Evolutionary conservation across 1,140 invertebrate species (phyloP).

Genomic region (Neotoxoptera formosana): DNA sequence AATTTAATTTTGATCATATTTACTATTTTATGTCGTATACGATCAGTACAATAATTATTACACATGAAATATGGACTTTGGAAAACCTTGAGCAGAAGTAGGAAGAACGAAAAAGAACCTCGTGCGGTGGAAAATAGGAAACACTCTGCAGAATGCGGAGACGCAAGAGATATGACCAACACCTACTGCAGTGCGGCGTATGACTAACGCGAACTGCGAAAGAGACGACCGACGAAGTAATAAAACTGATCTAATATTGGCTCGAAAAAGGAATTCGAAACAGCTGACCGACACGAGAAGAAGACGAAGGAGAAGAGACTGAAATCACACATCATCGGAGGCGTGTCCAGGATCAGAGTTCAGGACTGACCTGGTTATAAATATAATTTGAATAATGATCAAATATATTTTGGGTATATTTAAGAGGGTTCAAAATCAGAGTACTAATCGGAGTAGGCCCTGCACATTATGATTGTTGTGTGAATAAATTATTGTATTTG

Average conservation of each 20-base stretch:
- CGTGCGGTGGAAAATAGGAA: neutral
- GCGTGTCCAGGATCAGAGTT: no score
- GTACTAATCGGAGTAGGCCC: no score
- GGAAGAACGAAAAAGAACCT: conserved; percentile 16
- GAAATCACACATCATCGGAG: neutral
- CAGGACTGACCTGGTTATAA: no score
- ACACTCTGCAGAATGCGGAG: neutral
- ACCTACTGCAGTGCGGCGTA: neutral
- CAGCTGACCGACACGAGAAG: no score
- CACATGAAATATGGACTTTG: neutral
- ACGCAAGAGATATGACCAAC: neutral
- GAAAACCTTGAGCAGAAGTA: conserved; percentile 8
- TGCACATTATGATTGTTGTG: neutral
- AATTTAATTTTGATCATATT: neutral
- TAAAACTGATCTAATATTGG: neutral
- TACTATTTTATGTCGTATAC: neutral
- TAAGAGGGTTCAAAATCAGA: no score
- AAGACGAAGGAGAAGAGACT: no score
- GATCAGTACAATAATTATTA: neutral
- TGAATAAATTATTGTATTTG: neutral
- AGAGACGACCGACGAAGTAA: conserved; percentile 14
- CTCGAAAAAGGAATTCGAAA: neutral
- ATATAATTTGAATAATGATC: no score
- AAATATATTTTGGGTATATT: no score
- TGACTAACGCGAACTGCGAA: neutral